Conservation (phyloP, 2,113 vertebrate species). For the Phalacrocorax aristotelis region DNA sequence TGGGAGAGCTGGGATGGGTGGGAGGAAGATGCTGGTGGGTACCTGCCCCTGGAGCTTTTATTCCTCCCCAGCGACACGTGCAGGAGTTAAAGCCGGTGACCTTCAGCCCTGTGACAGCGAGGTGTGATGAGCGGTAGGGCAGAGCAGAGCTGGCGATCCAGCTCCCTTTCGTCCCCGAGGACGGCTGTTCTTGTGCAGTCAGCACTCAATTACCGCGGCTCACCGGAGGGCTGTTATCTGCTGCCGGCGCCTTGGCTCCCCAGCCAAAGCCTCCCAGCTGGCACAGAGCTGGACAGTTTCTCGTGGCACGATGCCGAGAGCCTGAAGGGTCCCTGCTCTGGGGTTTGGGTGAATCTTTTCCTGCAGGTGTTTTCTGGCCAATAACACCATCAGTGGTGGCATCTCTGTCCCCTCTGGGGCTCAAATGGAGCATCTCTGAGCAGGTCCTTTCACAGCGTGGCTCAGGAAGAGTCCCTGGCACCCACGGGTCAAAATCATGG, state of each 20-base stretch:
- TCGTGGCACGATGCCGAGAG: not conserved
- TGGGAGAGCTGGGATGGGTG: not conserved
- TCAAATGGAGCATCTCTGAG: not conserved
- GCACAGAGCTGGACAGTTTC: not conserved
- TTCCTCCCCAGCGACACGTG: not conserved
- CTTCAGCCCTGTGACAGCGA: not conserved
- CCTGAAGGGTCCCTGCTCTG: not conserved
- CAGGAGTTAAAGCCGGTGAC: not conserved
- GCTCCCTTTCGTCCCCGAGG: not conserved
- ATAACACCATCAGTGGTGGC: not conserved
- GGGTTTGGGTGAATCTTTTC: not conserved
- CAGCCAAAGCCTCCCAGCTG: not conserved
- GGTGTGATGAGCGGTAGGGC: not conserved
- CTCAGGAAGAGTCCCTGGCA: not conserved
- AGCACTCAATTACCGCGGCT: not conserved
- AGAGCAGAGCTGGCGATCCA: not conserved
- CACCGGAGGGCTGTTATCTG: not conserved
- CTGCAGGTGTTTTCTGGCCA: not conserved
- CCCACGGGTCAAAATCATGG: accelerated
- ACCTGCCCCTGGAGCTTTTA: not conserved
- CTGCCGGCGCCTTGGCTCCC: not conserved
- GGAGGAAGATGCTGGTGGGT: not conserved
- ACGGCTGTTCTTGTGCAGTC: not conserved
- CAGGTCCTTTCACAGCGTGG: not conserved
- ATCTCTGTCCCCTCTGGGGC: not conserved